Conservation (phyloP, 1,140 invertebrate genomes). For the Apis mellifera region DNA sequence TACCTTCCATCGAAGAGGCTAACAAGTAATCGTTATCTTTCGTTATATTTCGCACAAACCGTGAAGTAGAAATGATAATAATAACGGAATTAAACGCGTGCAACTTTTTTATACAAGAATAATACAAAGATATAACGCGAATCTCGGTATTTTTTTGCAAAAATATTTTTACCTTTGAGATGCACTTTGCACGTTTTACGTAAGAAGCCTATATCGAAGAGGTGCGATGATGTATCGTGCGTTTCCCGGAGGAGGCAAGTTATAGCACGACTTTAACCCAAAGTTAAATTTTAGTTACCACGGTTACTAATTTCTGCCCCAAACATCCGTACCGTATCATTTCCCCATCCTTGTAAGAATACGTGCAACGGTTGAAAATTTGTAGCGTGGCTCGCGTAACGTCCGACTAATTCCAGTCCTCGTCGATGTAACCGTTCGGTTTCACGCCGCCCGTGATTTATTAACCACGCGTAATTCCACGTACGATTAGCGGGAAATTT, state of each 20-base stretch:
- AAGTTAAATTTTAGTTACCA: conserved; percentile 18
- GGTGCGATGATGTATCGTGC: conserved; percentile 35
- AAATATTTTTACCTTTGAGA: conserved; percentile 11
- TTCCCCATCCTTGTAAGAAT: conserved; percentile 2
- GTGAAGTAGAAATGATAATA: not conserved
- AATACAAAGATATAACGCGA: conserved; percentile 40
- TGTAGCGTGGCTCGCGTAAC: not conserved
- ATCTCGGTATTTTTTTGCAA: not conserved
- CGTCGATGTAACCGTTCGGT: conserved; percentile 1
- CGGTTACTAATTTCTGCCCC: conserved; percentile 33
- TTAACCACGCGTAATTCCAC: not conserved
- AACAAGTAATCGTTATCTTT: not conserved
- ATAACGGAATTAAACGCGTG: not conserved
- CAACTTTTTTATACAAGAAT: not conserved
- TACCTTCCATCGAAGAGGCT: not conserved
- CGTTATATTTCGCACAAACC: not conserved
- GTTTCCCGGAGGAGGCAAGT: conserved; percentile 31
- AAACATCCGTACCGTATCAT: conserved; percentile 25
- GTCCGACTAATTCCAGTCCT: conserved; percentile 11
- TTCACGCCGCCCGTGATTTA: conserved; percentile 19
- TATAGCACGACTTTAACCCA: conserved; percentile 10
- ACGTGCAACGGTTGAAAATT: not conserved
- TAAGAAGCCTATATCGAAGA: conserved; percentile 30
- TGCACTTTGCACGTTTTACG: conserved; percentile 20
- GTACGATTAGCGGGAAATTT: not conserved